These are phyloP conservation scores for Drosophila ezoana DNA, from an alignment of 2,888 invertebrate species.

Conservation along the genomic window DNA sequence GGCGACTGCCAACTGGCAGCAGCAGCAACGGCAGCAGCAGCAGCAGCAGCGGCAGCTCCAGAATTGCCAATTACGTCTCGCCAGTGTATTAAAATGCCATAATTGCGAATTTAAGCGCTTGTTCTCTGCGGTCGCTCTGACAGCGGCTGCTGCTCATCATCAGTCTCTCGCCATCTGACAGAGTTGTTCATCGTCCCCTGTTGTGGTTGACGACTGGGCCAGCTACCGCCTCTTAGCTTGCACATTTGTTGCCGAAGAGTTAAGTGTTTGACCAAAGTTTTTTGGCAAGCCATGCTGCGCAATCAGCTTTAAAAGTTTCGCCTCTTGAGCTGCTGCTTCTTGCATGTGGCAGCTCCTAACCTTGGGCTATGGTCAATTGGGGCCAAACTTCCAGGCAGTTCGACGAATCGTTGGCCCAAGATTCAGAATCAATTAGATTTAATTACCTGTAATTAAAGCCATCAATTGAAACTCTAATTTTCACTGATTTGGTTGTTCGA, in stretches of 20 bases:
- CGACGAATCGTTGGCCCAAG: background rate
- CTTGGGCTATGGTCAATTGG: slow-evolving; percentile 29
- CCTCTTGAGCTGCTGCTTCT: slow-evolving; percentile 14
- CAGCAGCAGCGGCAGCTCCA: slow-evolving; percentile 33
- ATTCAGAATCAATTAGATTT: slow-evolving; percentile 55
- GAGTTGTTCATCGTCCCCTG: slow-evolving; percentile 45
- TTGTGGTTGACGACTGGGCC: slow-evolving; percentile 19
- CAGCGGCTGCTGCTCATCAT: slow-evolving; percentile 32
- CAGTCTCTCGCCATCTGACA: slow-evolving; percentile 51
- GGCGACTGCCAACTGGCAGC: slow-evolving; percentile 6
- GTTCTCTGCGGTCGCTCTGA: slow-evolving; percentile 37
- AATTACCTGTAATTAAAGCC: slow-evolving; percentile 57
- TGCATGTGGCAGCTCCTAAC: slow-evolving; percentile 11
- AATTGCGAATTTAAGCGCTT: slow-evolving; percentile 67
- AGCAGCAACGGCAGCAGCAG: slow-evolving; percentile 7
- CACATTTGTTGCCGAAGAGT: slow-evolving; percentile 32
- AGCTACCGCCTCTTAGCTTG: background rate
- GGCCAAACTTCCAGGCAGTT: background rate
- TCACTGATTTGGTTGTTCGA: background rate
- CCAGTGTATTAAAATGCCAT: slow-evolving; percentile 73
- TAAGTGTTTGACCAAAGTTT: slow-evolving; percentile 49
- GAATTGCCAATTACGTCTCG: slow-evolving; percentile 63
- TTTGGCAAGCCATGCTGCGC: slow-evolving; percentile 23
- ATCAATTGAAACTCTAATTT: slow-evolving; percentile 22
- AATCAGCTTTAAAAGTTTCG: slow-evolving; percentile 55